Evolutionary conservation across 1,140 invertebrate species (phyloP).

Genomic region (Dinothrombium tinctorium): DNA sequence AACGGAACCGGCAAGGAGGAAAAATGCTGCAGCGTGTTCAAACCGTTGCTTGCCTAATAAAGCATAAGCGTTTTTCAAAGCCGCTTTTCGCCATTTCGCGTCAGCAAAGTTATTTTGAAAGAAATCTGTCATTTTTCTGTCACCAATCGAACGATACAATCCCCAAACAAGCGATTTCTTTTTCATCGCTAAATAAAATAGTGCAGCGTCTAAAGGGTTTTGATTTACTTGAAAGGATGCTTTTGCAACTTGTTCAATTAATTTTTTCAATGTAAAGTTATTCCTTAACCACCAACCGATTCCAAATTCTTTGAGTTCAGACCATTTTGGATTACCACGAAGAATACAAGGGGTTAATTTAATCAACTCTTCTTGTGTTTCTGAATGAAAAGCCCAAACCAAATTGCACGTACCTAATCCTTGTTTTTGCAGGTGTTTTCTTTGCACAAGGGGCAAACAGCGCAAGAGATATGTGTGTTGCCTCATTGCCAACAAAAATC

Average conservation of each 20-base stretch:
- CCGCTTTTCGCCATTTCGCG: slow-evolving; percentile 83
- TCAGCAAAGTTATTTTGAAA: slow-evolving; percentile 83
- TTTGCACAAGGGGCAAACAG: slow-evolving; percentile 66
- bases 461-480: slow-evolving; percentile 84
- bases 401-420: slow-evolving; percentile 79
- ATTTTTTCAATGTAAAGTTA: slow-evolving; percentile 48
- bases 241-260: slow-evolving; percentile 73
- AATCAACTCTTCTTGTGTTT: slow-evolving; percentile 83
- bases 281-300: slow-evolving; percentile 92
- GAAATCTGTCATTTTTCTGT: slow-evolving; percentile 80
- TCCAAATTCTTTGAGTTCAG: slow-evolving; percentile 68
- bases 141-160: slow-evolving; percentile 54
- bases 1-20: slow-evolving; percentile 71
- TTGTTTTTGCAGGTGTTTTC: slow-evolving; percentile 56
- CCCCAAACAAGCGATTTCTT: slow-evolving; percentile 94
- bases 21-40: slow-evolving; percentile 40
- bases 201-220: slow-evolving; percentile 86
- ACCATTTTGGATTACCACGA: slow-evolving; percentile 47
- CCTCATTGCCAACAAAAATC: slow-evolving; percentile 89
- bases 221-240: slow-evolving; percentile 63
- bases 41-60: slow-evolving; percentile 84
- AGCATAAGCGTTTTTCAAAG: slow-evolving; percentile 90
- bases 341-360: slow-evolving; percentile 58
- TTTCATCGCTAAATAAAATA: slow-evolving; percentile 95
- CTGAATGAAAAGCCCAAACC: slow-evolving; percentile 98